Evolutionary conservation across 2,797 vertebrate species (phyloP), one percentile per base, ranked within the genome.

Genomic region (Pseudochromis fuscus): DNA sequence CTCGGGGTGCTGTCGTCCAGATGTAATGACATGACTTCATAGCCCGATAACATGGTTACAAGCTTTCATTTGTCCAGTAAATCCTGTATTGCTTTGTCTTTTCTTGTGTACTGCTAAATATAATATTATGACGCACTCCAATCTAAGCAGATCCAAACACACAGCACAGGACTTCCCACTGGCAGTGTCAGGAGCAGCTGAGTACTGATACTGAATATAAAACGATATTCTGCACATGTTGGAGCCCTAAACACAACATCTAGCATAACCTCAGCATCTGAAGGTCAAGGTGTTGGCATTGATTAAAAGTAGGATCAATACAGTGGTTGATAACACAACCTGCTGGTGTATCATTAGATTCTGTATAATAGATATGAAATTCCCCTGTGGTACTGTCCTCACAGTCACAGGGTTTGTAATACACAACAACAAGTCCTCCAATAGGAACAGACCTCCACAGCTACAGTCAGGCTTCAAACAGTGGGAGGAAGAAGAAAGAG

Each of bases 21-120:
- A 57, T 66, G 37, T 50, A 86, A 88, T 78, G 73, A 76, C 57
- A 55, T 33, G 45, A 24, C 55, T 67, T 75, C 66, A 72, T 62
- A 30, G 51, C 28, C 40, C 23, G 55, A 16, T 52, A 52, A 45
- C 72, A 57, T 72, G 67, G 81, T 80, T 53, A 72, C 52, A 65
- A 53, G 61, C 27, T 55, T 64, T 35, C 49, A 46, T 46, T 51
- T 55, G 78, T 31, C 46, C 55, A 27, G 21, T 19, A 44, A 61
- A 55, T 10, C 16, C 13, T 18, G n/a, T 25, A 11, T 10, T 25
- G 27, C 24, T n/a, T 51, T 28, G 27, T 30, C 27, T 27, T 44
- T 25, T n/a, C 16, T 10, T 10, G 8, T 11, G 4, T 25, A 27
- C 15, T 40, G 31, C 13, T 42, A 19, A 2, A 40, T n/a, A 5